phyloP scores from a whole-genome alignment of 2,797 vertebrate species.

The Oryzias dopingdopingensis region DNA sequence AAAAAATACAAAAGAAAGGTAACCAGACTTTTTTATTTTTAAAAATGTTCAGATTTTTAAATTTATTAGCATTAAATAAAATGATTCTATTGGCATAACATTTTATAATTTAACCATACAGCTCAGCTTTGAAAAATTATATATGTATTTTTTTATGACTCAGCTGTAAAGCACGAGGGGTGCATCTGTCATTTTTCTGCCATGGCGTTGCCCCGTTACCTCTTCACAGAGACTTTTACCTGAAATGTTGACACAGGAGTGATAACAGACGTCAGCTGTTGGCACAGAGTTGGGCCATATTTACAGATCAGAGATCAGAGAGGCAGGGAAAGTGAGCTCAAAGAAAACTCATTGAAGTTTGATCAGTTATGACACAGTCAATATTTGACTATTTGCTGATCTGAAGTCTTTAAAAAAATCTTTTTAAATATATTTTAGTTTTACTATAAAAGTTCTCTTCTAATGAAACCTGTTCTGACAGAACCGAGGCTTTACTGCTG shows the following conservation, averaged over 20 bases:
- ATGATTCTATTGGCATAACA: no score
- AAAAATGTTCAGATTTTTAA: no score
- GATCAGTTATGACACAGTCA: constrained; percentile 13
- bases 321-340: constrained; percentile 13
- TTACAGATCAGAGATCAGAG: constrained; percentile 50
- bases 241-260: constrained; percentile 46
- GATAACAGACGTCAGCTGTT: constrained; percentile 42
- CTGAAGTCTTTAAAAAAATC: no score
- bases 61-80: no score
- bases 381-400: constrained; percentile 23
- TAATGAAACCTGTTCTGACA: neutral
- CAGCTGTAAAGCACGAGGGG: neutral
- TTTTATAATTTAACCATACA: no score
- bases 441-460: no score
- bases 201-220: constrained; percentile 4
- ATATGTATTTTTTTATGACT: neutral
- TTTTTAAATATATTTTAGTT: no score
- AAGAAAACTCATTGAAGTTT: constrained; percentile 2
- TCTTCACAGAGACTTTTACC: constrained; percentile 17
- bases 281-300: constrained; percentile 43
- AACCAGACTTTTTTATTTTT: no score
- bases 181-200: neutral
- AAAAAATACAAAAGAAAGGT: no score
- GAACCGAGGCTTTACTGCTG: constrained; percentile 12
- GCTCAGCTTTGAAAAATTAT: no score